Percentiles rank a stretch among this genome's conserved stretches.
phyloP scores from a whole-genome alignment of 2,888 invertebrate species.

The Diplazon laetatorius region DNA sequence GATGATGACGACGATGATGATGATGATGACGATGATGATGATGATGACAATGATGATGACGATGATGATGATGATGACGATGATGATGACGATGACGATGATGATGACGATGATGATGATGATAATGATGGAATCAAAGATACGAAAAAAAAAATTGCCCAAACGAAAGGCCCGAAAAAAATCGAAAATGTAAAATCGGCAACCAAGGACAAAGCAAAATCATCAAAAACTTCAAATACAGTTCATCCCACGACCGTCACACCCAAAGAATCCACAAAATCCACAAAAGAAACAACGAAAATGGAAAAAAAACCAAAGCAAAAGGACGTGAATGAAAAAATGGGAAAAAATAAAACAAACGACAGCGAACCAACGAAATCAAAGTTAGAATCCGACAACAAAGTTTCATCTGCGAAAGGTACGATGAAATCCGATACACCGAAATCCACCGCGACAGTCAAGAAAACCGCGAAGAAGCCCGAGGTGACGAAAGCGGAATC shows the following conservation, averaged over 20 bases:
- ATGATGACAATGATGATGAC: conserved; percentile 47
- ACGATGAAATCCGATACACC: conserved; percentile 54
- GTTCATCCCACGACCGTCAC: conserved; percentile 21
- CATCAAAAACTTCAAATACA: conserved; percentile 48
- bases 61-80: conserved; percentile 46
- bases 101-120: conserved; percentile 34
- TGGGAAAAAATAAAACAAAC: conserved; percentile 28
- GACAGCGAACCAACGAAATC: conserved; percentile 40
- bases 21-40: conserved; percentile 38
- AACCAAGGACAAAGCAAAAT: conserved; percentile 73
- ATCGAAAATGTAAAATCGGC: conserved; percentile 76
- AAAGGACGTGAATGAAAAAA: conserved; percentile 24
- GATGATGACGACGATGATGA: not conserved
- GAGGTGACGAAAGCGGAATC: conserved; percentile 44
- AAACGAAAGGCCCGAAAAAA: conserved; percentile 62
- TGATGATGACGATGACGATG: conserved; percentile 59
- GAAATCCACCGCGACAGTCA: conserved; percentile 46
- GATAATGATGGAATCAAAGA: too few species aligned
- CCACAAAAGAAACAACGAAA: conserved; percentile 55
- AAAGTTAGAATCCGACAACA: conserved; percentile 66
- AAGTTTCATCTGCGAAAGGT: conserved; percentile 48
- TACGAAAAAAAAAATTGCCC: conserved; percentile 2
- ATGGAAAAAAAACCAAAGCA: conserved; percentile 51
- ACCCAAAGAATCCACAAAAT: conserved; percentile 30
- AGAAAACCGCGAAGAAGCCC: conserved; percentile 35